Evolutionary conservation across 1,140 invertebrate genomes (phyloP).

Genomic region (Macrocentrus cingulum): DNA sequence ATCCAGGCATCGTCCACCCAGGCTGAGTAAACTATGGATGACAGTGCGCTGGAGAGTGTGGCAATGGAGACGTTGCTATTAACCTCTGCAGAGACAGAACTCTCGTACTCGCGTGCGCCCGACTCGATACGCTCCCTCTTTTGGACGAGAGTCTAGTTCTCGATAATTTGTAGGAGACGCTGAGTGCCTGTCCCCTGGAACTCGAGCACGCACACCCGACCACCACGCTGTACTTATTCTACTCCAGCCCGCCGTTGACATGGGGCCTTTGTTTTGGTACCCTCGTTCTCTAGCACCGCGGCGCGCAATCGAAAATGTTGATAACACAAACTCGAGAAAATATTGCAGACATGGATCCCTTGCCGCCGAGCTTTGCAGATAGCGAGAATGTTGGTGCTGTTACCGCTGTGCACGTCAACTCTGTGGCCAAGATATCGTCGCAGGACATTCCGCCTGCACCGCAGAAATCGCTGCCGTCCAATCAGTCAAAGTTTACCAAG

Average conservation of each 20-base stretch:
- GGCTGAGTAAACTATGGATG: conserved; percentile 32
- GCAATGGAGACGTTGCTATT: conserved; percentile 50
- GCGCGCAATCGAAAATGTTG: conserved; percentile 45
- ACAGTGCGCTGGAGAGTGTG: conserved; percentile 37
- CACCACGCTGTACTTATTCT: conserved; percentile 91
- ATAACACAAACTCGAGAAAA: too few relatives aligned
- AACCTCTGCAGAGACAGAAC: conserved; percentile 32
- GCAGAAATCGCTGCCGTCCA: conserved; percentile 55
- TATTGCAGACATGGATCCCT: conserved; percentile 51
- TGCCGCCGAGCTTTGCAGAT: conserved; percentile 50
- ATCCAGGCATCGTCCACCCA: conserved; percentile 35
- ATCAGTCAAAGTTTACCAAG: conserved; percentile 76
- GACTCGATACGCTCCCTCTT: conserved; percentile 59
- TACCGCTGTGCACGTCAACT: conserved; percentile 38
- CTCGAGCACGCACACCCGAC: conserved; percentile 86
- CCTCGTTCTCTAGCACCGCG: conserved; percentile 66
- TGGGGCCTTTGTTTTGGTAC: conserved; percentile 89
- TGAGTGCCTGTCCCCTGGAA: conserved; percentile 81
- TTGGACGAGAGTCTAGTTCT: conserved; percentile 76
- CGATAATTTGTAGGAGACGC: conserved; percentile 76
- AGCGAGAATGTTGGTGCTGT: too few relatives aligned
- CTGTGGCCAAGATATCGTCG: conserved; percentile 35
- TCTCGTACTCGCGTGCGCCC: conserved; percentile 30
- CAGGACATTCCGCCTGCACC: conserved; percentile 44
- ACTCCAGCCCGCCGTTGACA: conserved; percentile 89